These are phyloP conservation scores for Muscicapa striata DNA, from an alignment of 2,797 vertebrate genomes.

Conservation along the genomic window DNA sequence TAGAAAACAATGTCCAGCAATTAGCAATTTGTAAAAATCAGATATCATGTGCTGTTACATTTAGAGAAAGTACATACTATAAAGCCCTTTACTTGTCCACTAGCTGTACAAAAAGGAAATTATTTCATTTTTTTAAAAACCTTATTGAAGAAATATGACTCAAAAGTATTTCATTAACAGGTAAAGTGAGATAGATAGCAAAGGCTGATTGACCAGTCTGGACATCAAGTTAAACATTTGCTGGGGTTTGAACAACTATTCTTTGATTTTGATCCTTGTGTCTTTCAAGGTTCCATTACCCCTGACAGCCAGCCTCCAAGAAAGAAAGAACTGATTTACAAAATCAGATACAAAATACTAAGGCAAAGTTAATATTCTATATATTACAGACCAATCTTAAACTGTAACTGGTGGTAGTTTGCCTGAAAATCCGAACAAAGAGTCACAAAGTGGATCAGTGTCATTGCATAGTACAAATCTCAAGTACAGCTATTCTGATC, in stretches of 20 bases:
- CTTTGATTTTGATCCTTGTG: background rate
- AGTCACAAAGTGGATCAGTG: background rate
- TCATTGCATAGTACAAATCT: background rate
- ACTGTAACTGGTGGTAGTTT: background rate
- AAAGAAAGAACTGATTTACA: background rate
- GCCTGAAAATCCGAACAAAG: background rate
- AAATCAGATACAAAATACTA: background rate
- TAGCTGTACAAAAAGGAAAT: background rate
- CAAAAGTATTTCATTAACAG: background rate
- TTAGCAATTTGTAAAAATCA: background rate
- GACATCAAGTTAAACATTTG: background rate
- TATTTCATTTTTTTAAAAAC: background rate
- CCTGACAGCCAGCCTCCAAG: background rate
- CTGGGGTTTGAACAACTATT: background rate
- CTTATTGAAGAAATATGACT: background rate
- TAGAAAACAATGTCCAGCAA: background rate
- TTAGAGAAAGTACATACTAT: background rate
- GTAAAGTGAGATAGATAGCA: background rate
- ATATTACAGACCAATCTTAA: background rate
- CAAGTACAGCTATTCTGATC: background rate
- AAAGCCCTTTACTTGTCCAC: background rate
- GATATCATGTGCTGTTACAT: background rate
- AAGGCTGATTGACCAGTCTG: background rate
- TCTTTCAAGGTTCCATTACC: background rate
- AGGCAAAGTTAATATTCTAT: background rate